Evolutionary conservation across 2,113 vertebrate species (phyloP), one percentile per base, ranked within the genome.

Genomic region (Pterocles gutturalis): DNA sequence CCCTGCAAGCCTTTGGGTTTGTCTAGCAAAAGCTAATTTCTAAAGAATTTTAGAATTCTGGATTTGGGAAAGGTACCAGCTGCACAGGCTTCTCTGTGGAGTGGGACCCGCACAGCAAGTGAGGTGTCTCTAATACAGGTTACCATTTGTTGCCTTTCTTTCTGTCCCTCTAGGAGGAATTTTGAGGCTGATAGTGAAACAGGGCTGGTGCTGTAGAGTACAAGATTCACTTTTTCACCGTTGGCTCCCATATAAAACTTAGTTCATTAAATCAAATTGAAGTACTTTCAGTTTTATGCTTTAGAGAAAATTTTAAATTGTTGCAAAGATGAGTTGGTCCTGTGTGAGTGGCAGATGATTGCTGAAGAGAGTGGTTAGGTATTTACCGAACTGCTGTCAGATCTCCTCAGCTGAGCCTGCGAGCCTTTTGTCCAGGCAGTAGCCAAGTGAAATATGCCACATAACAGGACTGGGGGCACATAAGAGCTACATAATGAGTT

Each of bases 111-210:
- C 41, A 28, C 25, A 87, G 38, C 25, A 29, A 46, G 26, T 0
- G 1, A 83, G 19, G 9, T 61, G 16, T 60, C 45, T 51, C n/a
- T 69, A 36, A 36, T 65, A 57, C 5, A 24, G 8, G 11, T 67
- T 69, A 64, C 21, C 11, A 12, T 73, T 81, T 83, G 64, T 62
- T 80, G 49, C 18, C 10, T 81, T 83, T 48, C 31, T 69, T 15
- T 6, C 4, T 2, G 2, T 7, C 4, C 0, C 11, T 53, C 17
- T 65, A 48, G 13, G 43, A 71, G 48, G n/a, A 51, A n/a, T 76
- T 89, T 46, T 69, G 84, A 91, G 53, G n/a, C 83, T 90, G 46
- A 14, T 48, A 25, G 58, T 33, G 41, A 79, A 83, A 53, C 5
- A 19, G 60, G 22, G 34, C 29, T 72, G 45, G 28, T 86, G 51